A percentile compares a stretch with the other conserved stretches of the same genome.
These are phyloP conservation scores for Galeopterus variegatus DNA, from an alignment of 2,113 vertebrate species.

Conservation along the genomic window DNA sequence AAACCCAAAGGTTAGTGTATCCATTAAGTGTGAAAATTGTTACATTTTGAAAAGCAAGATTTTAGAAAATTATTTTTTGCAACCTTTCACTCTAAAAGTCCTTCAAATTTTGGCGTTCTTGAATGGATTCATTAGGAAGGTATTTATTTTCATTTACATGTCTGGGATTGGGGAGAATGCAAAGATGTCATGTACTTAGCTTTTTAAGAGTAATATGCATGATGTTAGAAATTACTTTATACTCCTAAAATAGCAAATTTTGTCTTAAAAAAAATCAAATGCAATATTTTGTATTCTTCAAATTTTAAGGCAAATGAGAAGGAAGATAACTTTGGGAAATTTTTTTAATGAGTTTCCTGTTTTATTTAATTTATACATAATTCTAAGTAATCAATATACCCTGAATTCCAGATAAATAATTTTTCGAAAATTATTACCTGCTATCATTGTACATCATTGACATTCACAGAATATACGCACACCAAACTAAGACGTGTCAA, in stretches of 20 bases:
- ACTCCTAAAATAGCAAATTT: slow-evolving; percentile 56
- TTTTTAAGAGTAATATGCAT: slow-evolving; percentile 44
- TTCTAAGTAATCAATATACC: slow-evolving; percentile 45
- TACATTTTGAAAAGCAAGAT: slow-evolving; percentile 72
- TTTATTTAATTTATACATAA: slow-evolving; percentile 20
- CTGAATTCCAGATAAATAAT: slow-evolving; percentile 51
- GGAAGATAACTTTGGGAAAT: background rate
- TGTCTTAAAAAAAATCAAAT: slow-evolving; percentile 28
- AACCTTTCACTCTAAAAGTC: slow-evolving; percentile 57
- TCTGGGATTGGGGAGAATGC: slow-evolving; percentile 4
- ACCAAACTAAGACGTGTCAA: background rate
- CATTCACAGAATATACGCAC: background rate
- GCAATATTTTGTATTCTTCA: slow-evolving; percentile 17
- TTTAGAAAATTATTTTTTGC: slow-evolving; percentile 75
- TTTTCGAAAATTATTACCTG: slow-evolving; percentile 14
- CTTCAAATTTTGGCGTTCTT: slow-evolving; percentile 46
- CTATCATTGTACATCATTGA: slow-evolving; percentile 40
- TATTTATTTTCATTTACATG: slow-evolving; percentile 67
- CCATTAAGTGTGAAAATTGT: slow-evolving; percentile 86
- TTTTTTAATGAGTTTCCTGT: slow-evolving; percentile 29
- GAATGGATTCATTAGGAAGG: slow-evolving; percentile 53
- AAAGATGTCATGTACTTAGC: slow-evolving; percentile 48
- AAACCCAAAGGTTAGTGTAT: slow-evolving; percentile 97
- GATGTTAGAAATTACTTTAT: background rate
- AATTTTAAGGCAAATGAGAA: slow-evolving; percentile 25